phyloP scores from a whole-genome alignment of 2,113 vertebrate species.

The Platycercus adscitus region DNA sequence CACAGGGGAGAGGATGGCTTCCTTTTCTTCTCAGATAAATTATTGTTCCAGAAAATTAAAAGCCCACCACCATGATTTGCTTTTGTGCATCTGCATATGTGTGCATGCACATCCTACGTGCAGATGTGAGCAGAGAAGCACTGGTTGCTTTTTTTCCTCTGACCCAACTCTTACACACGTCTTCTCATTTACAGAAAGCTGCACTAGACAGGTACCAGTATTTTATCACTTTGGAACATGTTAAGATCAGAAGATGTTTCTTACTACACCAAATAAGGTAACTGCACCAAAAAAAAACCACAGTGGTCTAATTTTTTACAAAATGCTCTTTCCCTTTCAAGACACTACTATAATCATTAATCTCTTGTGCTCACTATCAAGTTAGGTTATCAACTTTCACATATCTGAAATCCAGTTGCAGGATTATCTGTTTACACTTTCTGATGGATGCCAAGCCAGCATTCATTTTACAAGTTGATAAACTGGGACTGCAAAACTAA shows the following conservation, averaged over 20 bases:
- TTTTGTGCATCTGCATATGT: background rate
- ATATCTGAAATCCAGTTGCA: background rate
- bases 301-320: background rate
- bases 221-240: background rate
- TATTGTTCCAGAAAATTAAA: background rate
- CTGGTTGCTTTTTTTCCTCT: background rate
- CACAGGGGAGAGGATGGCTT: background rate
- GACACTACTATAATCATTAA: background rate
- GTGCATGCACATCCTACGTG: background rate
- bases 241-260: background rate
- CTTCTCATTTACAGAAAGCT: background rate
- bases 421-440: background rate
- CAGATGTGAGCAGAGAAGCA: background rate
- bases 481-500: background rate
- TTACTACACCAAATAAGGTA: background rate
- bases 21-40: background rate
- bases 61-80: background rate
- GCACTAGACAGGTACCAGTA: background rate
- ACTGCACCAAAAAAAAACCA: background rate
- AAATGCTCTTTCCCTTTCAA: background rate
- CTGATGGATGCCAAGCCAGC: background rate
- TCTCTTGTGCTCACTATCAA: background rate
- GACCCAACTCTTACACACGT: accelerated
- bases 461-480: background rate
- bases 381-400: background rate